phyloP scores from a whole-genome alignment of 2,113 vertebrate species.

The Petaurus breviceps region DNA sequence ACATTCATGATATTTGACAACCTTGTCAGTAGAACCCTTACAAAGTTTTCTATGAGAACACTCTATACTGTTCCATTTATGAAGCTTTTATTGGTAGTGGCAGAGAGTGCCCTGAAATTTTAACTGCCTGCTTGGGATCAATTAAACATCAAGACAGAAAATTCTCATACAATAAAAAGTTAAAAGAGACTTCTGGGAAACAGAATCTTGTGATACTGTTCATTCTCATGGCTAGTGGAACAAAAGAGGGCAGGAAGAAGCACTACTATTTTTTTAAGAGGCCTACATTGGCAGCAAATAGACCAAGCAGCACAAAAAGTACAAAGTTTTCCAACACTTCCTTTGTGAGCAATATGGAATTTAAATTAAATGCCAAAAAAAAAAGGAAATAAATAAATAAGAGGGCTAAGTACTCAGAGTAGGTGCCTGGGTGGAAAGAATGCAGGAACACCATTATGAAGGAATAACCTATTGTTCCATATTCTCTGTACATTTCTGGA shows the following conservation, averaged over 20 bases:
- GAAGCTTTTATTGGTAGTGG: not conserved
- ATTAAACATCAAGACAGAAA: slow-evolving; percentile 57
- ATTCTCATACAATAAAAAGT: slow-evolving; percentile 37
- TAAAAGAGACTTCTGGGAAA: slow-evolving; percentile 37
- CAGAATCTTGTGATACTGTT: slow-evolving; percentile 28
- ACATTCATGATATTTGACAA: not conserved
- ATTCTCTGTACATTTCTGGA: not conserved
- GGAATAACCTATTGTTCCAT: not conserved
- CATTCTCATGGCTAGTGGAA: slow-evolving; percentile 40
- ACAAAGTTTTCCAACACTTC: not conserved
- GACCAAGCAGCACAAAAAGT: not conserved
- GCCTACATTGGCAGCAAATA: slow-evolving; percentile 9
- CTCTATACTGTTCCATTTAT: not conserved
- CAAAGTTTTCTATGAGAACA: not conserved
- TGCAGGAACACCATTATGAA: not conserved
- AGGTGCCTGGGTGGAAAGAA: not conserved
- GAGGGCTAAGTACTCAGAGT: not conserved
- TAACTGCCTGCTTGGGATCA: slow-evolving; percentile 48
- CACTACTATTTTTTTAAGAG: not conserved
- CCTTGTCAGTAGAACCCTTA: not conserved
- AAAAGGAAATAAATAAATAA: not conserved
- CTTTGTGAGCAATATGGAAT: not conserved
- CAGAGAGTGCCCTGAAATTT: slow-evolving; percentile 40
- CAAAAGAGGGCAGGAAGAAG: not conserved
- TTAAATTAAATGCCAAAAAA: slow-evolving; percentile 20